These are phyloP conservation scores for Margaritifera margaritifera DNA, from an alignment of 2,888 invertebrate species.

Conservation along the genomic window DNA sequence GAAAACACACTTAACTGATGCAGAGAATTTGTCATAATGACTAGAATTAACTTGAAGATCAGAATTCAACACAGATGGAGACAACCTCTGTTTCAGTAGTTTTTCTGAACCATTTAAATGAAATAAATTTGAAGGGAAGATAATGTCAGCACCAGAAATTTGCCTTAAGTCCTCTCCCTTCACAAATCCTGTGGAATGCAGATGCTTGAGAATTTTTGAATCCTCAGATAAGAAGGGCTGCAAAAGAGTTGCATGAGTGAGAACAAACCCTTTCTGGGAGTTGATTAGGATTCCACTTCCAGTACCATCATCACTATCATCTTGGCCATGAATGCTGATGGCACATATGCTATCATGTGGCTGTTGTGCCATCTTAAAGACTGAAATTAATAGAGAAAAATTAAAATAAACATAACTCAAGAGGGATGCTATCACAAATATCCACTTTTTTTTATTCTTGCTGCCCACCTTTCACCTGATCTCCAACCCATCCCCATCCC, in stretches of 20 bases:
- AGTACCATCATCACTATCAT: conserved; percentile 33
- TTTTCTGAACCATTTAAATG: too few species aligned
- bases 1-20: conserved; percentile 31
- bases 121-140: too few species aligned
- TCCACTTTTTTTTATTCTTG: too few species aligned
- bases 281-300: conserved; percentile 55
- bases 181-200: conserved; percentile 15
- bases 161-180: not conserved
- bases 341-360: conserved; percentile 22
- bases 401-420: too few species aligned
- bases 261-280: conserved; percentile 38
- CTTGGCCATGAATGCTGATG: conserved; percentile 9
- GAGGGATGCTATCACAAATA: too few species aligned
- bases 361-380: not conserved
- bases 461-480: too few species aligned
- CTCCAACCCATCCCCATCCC: too few species aligned
- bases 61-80: conserved; percentile 16
- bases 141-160: too few species aligned
- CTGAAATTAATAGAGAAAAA: too few species aligned
- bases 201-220: conserved; percentile 11
- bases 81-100: too few species aligned
- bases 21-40: not conserved
- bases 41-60: conserved; percentile 9
- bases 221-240: conserved; percentile 32
- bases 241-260: conserved; percentile 59